These are phyloP conservation scores for Characodon lateralis DNA, from an alignment of 2,797 vertebrate species.

Conservation along the genomic window DNA sequence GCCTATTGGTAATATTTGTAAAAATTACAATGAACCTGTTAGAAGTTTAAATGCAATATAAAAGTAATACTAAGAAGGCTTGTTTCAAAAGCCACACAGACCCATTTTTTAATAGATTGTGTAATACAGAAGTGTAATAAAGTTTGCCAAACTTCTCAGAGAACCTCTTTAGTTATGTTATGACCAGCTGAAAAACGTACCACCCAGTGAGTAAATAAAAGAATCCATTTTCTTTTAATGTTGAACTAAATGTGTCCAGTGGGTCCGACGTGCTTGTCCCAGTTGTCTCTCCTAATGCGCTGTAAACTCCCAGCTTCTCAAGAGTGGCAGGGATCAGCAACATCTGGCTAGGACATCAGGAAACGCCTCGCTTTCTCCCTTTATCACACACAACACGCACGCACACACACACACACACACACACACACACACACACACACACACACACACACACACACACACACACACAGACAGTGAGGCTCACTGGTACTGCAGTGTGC, in stretches of 20 bases:
- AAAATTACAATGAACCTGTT: background rate
- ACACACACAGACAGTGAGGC: slow-evolving; percentile 21
- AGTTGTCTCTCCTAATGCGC: slow-evolving; percentile 36
- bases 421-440: too few species aligned
- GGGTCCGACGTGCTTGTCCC: slow-evolving; percentile 24
- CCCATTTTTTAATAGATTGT: too few species aligned
- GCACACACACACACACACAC: too few species aligned
- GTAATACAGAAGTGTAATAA: background rate
- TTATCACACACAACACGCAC: slow-evolving; percentile 11
- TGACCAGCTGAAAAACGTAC: slow-evolving; percentile 8
- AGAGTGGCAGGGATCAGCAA: slow-evolving; percentile 74
- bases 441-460: background rate
- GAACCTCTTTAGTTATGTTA: background rate
- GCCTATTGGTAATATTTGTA: background rate
- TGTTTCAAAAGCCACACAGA: background rate
- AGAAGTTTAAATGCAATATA: background rate
- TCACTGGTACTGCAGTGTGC: slow-evolving; percentile 51
- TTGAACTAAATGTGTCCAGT: slow-evolving; percentile 30
- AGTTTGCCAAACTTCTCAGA: background rate
- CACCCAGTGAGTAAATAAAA: slow-evolving; percentile 3
- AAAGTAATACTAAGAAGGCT: background rate
- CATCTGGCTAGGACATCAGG: slow-evolving; percentile 83
- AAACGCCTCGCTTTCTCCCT: slow-evolving; percentile 59
- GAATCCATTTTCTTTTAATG: slow-evolving; percentile 15
- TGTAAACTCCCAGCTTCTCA: slow-evolving; percentile 57